Evolutionary conservation across 2,113 vertebrate species (phyloP), one percentile per base, ranked within the genome.

Genomic region (Malurus cyaneus): DNA sequence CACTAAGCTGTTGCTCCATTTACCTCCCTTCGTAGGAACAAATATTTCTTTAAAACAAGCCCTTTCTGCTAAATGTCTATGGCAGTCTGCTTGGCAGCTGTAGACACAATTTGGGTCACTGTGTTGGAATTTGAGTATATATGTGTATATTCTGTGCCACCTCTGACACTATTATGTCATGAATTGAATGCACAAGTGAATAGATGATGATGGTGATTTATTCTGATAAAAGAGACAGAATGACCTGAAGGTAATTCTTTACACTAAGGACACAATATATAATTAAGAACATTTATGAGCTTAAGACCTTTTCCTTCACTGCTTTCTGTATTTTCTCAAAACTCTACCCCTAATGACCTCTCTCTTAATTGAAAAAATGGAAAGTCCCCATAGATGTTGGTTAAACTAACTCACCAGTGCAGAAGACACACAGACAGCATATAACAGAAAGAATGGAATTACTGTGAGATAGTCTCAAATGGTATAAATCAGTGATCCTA

Each of bases 91-190:
- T 96, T 96, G 96, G 94, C 91, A 93, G 85, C 92, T 96, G 86
- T 87, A 93, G 88, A 94, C 67, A 72, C 61, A 93, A 93, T 96
- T 89, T 93, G 91, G 96, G 88, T 97, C 94, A 97, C 67, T 95
- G 89, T 96, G 84, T 62, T 97, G 90, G 80, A 96, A 94, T 95
- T 93, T 94, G 87, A 97, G 88, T 76, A 62, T 84, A 76, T 92
- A 95, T 97, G 86, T 96, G 89, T 88, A 94, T 97, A 96, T 96
- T 96, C 86, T 95, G 61, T 94, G 65, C 93, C 91, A 96, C 89
- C 93, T 91, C 87, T 97, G 96, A 97, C 92, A 97, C 93, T 92
- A 97, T 94, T 89, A 92, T 97, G 93, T 95, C 87, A 88, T 76
- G 70, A 93, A 93, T 67, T 88, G 86, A 97, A 88, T 67, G 74